Evolutionary conservation across 2,797 vertebrate species (phyloP), one percentile per base, ranked within the genome.

Genomic region (Phrynocephalus forsythii): DNA sequence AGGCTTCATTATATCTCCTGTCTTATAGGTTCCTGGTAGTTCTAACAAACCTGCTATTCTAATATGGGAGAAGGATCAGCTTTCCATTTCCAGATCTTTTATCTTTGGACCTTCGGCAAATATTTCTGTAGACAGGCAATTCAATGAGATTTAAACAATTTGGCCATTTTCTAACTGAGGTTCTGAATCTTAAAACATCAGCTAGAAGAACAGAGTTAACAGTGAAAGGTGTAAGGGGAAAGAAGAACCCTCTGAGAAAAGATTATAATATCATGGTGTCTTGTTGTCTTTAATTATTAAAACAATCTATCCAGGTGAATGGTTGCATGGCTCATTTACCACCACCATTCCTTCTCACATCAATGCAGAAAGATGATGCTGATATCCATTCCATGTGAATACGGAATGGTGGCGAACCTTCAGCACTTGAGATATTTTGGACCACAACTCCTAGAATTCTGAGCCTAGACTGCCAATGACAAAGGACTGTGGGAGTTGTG

Each of bases 11-110:
- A 44, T 30, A 24, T 79, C 18, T 30, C 26, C 26, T 79, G 33
- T 63, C 20, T n/a, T 81, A 5, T 50, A 44, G 33, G 16, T 30
- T 60, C 24, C 48, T 82, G 26, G 7, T 67, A 30, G 15, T 52
- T 77, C 66, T 83, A 69, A 38, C 16, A 38, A 87, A 76, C 48
- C 73, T 83, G 66, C 13, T 83, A 28, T 83, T 56, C 81, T 71
- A 44, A 67, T 71, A 44, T 44, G 2, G 22, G 52, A 81, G 7
- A 48, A 72, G 81, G 10, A 8, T 48, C 15, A 60, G 33, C 15
- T 76, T 87, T 52, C 33, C 4, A 76, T 33, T 50, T 20, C 20
- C 60, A 84, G 22, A 75, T 75, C 50, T 67, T 68, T 24, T 67
- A 7, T 44, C 9, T 13, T 10, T 44, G 52, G 38, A 50, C 26